These are phyloP conservation scores for Saccostrea cuccullata DNA, from an alignment of 1,140 invertebrate species.

Conservation along the genomic window DNA sequence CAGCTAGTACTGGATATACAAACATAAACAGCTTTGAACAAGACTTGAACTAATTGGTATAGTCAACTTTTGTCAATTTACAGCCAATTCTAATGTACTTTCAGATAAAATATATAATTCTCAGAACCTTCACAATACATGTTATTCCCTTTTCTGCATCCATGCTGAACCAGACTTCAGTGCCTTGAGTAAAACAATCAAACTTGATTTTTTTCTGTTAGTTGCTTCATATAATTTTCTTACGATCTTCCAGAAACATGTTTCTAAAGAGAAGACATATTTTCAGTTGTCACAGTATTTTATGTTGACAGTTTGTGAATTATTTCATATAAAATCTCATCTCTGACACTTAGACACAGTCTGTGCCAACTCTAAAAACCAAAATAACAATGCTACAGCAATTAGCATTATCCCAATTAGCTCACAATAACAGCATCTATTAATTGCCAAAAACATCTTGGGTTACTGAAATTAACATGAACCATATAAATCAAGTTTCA, in stretches of 20 bases:
- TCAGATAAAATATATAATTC: no score
- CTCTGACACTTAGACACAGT: conserved; percentile 2
- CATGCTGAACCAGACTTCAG: no score
- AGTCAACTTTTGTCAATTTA: no score
- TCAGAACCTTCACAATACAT: no score
- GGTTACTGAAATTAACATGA: conserved; percentile 8
- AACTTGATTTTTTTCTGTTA: no score
- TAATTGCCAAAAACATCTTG: background rate
- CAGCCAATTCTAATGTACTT: no score
- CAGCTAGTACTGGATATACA: no score
- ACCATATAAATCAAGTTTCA: conserved; percentile 19
- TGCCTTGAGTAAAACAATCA: no score
- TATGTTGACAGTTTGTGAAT: conserved; percentile 17
- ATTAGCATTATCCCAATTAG: conserved; percentile 37
- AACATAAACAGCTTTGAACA: no score
- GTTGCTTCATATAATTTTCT: background rate
- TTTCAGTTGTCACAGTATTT: background rate
- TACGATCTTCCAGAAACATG: background rate
- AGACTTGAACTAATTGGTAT: no score
- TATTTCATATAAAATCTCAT: background rate
- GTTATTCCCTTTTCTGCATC: no score
- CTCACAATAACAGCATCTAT: conserved; percentile 14
- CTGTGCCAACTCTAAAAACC: background rate
- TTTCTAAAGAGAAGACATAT: background rate
- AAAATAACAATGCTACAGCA: conserved; percentile 18